Evolutionary conservation across 2,797 vertebrate species (phyloP), one percentile per base, ranked within the genome.

Genomic region (Balearica regulorum): DNA sequence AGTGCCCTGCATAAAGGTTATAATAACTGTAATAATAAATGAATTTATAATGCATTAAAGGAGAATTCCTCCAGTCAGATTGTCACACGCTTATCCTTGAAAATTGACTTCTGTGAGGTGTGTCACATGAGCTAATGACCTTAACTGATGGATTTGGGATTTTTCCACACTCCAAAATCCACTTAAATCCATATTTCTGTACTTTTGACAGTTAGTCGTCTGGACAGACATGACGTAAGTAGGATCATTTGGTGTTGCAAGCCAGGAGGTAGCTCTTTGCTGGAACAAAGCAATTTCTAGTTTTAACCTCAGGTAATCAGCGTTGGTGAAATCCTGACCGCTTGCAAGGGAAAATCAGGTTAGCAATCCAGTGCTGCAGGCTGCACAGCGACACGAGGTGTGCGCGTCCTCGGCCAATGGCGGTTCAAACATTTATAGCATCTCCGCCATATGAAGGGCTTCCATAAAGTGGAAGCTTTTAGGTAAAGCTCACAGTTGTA

Each of bases 1-100:
- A 89, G 82, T 89, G 85, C 93, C 69, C 95, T 90, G 87, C 87
- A 77, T 95, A 96, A 96, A 96, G 95, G 96, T 97, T 94, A 93
- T 96, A 97, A 94, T 95, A 97, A 96, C 94, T 95, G 89, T 96
- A 96, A 96, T 97, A 96, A 92, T 96, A 96, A 95, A 97, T 95
- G 90, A 92, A 96, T 97, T 96, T 96, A 97, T 96, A 96, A 95
- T 95, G 93, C 93, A 97, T 95, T 94, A 93, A 92, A 83, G 58
- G 75, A 91, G 78, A 94, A 93, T 80, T 96, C 79, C 75, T 94
- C 69, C 68, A 95, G 80, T 94, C 68, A 87, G 75, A 87, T 66
- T 85, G 90, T 94, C 83, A 83, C 87, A 71, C 0, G 1, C 78
- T 93, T 95, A 94, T 93, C 96, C 87, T 91, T 89, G 93, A 82